Evolutionary conservation across 1,140 invertebrate species (phyloP).

Genomic region (Drosophila punjabiensis): DNA sequence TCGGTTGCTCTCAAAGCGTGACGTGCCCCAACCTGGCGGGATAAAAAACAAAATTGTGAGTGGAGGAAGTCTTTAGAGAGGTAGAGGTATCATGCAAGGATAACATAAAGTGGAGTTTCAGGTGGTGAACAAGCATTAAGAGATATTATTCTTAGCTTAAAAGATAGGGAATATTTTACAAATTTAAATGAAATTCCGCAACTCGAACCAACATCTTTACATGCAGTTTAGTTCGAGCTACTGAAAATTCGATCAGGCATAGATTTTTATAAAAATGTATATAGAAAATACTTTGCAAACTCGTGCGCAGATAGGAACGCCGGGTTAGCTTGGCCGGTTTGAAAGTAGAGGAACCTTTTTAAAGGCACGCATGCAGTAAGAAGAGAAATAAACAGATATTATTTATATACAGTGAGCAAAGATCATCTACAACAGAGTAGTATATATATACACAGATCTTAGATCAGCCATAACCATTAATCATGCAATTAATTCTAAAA

Average conservation of each 20-base stretch:
- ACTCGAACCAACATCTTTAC: not conserved
- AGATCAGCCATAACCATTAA: constrained; percentile 32
- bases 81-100: constrained; percentile 45
- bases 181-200: not conserved
- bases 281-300: constrained; percentile 77
- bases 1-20: constrained; percentile 77
- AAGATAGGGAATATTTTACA: not conserved
- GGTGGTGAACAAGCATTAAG: not conserved
- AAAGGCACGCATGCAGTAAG: constrained; percentile 54
- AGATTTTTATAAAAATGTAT: not conserved
- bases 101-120: constrained; percentile 19
- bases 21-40: constrained; percentile 80
- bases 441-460: not conserved
- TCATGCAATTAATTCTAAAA: constrained; percentile 20
- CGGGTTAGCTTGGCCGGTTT: constrained; percentile 75
- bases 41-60: constrained; percentile 8
- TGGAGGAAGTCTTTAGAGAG: not conserved
- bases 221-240: not conserved
- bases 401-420: not conserved
- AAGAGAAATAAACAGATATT: constrained; percentile 12
- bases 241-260: not conserved
- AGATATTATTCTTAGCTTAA: not conserved
- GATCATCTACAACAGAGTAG: constrained; percentile 4
- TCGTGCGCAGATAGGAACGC: constrained; percentile 82
- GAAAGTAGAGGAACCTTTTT: constrained; percentile 59